Percentiles rank a stretch among this genome's conserved stretches.
Conservation (phyloP, 35 echinoderm and acorn worm genomes). For the Diadema setosum region DNA sequence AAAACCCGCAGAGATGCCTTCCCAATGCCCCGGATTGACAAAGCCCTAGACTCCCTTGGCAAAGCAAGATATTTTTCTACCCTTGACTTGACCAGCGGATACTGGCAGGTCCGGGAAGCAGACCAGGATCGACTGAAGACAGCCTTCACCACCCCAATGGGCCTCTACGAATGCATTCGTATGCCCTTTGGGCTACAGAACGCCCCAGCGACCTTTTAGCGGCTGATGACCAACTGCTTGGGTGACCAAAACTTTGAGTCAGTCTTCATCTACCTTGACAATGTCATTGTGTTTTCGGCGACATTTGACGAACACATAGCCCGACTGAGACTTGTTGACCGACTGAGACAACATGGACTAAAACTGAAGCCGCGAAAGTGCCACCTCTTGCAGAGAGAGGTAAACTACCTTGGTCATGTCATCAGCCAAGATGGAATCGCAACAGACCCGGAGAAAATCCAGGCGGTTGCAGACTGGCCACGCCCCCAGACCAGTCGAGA, state of each 20-base stretch:
- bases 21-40: constrained; percentile 38
- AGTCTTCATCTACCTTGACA: constrained; percentile 32
- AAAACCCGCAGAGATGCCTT: constrained; percentile 9
- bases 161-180: no score
- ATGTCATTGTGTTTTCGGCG: constrained; percentile 44
- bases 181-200: no score
- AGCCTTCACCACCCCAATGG: constrained; percentile 21
- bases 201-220: no score
- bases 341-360: background rate
- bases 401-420: constrained; percentile 33
- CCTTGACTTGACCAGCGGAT: background rate
- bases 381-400: background rate
- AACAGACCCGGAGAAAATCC: constrained; percentile 23
- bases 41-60: constrained; percentile 17
- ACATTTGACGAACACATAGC: constrained; percentile 35
- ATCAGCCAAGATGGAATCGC: background rate
- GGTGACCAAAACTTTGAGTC: constrained; percentile 17
- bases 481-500: background rate
- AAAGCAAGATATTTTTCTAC: background rate
- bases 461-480: constrained; percentile 8
- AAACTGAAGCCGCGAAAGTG: constrained; percentile 51
- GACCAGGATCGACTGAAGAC: constrained; percentile 31
- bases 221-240: background rate
- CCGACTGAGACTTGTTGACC: background rate
- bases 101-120: no score